These are phyloP conservation scores for Drosophila cracens DNA, from an alignment of 2,888 invertebrate species.

Conservation along the genomic window DNA sequence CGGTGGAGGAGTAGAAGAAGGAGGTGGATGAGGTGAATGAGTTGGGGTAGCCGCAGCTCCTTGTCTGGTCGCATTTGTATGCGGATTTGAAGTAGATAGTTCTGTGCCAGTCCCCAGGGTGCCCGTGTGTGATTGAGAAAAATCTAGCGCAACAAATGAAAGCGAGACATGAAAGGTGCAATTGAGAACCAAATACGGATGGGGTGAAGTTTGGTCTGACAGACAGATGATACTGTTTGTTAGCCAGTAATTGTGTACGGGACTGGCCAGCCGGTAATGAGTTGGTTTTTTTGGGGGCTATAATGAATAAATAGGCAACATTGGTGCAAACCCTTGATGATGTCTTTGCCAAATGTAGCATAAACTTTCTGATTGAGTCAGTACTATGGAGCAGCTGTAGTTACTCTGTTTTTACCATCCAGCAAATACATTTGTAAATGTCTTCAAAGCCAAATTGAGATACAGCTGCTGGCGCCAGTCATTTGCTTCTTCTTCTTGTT, in stretches of 20 bases:
- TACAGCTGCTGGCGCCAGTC: not conserved
- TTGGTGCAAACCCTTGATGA: slow-evolving; percentile 23
- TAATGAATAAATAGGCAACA: slow-evolving; percentile 52
- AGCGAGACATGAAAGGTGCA: slow-evolving; percentile 57
- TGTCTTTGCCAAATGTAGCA: slow-evolving; percentile 60
- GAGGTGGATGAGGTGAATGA: not conserved
- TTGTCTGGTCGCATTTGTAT: slow-evolving; percentile 55
- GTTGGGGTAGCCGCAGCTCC: slow-evolving; percentile 13
- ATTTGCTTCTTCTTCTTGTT: slow-evolving; percentile 12
- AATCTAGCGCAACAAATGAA: slow-evolving; percentile 82
- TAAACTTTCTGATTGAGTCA: slow-evolving; percentile 50
- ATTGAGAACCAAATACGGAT: slow-evolving; percentile 16
- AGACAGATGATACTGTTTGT: slow-evolving; percentile 38
- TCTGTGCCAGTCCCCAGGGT: slow-evolving; percentile 51
- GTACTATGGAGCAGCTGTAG: slow-evolving; percentile 23
- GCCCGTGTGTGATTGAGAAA: slow-evolving; percentile 72
- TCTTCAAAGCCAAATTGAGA: slow-evolving; percentile 45
- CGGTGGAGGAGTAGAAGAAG: not conserved
- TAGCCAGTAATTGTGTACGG: slow-evolving; percentile 48
- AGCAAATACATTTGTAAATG: slow-evolving; percentile 50
- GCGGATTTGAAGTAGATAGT: slow-evolving; percentile 66
- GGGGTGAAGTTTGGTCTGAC: slow-evolving; percentile 14
- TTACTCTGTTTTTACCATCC: not conserved
- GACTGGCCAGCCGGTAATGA: slow-evolving; percentile 42
- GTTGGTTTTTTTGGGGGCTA: slow-evolving; percentile 37